Evolutionary conservation across 2,888 invertebrate genomes (phyloP), one percentile per base, ranked within the genome.

Genomic region (Plemyria rubiginata): DNA sequence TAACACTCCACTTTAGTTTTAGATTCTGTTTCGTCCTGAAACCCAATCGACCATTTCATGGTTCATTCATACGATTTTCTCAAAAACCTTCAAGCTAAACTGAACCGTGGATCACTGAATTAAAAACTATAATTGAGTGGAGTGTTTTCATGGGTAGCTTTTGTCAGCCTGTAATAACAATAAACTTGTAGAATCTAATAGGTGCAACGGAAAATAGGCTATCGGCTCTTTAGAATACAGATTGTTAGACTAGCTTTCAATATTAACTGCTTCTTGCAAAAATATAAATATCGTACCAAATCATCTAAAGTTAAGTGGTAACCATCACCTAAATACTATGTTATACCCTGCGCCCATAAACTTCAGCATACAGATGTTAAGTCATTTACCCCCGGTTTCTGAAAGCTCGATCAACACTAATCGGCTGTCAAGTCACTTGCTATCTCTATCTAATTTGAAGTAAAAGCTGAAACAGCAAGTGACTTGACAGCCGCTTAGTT

Each of bases 31-130:
- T 59, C 59, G 51, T 45, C 48, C 22, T 22, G 22, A 22, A 53
- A 53, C 58, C 54, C 62, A 54, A 54, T 63, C 13, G 59, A 54
- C 54, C 53, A 5, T 50, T 22, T 29, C 38, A 41, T 58, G 28
- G 57, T 58, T 58, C 54, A 28, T 49, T 54, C 62, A 50, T 58
- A 54, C 45, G 36, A 57, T 58, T 62, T 54, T 40, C 45, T 58
- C 38, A 46, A 56, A 55, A 51, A 32, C 28, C 41, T 16, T 41
- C 48, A 53, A 13, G 0, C 2, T n/a, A 49, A 57, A 53, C 9
- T 16, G 9, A 40, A 52, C 61, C 28, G 3, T 49, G 41, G 2
- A 2, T 12, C 15, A 53, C n/a, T 48, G 9, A 40, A 54, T 36
- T 54, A 40, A 49, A 49, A 40, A n/a, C 54, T 9, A 53, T 22